Evolutionary conservation across 1,140 invertebrate genomes (phyloP).

Genomic region (Subanguina moxae): DNA sequence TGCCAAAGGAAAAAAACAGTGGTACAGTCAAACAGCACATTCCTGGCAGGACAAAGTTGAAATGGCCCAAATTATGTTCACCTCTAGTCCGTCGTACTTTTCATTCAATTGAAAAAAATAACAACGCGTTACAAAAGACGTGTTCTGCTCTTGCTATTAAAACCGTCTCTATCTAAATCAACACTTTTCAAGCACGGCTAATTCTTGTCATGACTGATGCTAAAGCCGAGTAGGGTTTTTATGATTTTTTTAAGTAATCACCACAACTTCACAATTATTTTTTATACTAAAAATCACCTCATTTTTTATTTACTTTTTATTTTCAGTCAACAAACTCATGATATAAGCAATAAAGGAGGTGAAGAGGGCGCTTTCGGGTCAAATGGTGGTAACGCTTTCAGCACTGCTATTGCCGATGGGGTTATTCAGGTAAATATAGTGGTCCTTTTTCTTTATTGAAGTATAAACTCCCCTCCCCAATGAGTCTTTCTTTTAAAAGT

Average conservation of each 20-base stretch:
- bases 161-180: conserved; percentile 3
- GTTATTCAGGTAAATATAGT: conserved; percentile 18
- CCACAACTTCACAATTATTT: no score
- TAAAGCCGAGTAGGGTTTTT: conserved; percentile 40
- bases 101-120: conserved; percentile 3
- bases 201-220: conserved; percentile 53
- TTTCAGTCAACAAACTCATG: no score
- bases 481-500: no score
- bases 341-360: neutral
- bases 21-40: conserved; percentile 8
- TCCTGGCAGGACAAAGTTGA: neutral
- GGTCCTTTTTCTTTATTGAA: neutral
- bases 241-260: neutral
- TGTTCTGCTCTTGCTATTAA: neutral
- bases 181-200: conserved; percentile 10
- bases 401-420: conserved; percentile 1
- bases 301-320: no score
- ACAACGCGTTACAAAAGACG: neutral
- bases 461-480: no score
- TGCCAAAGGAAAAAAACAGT: neutral
- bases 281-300: no score
- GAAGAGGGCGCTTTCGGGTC: neutral
- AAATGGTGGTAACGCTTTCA: neutral
- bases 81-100: neutral
- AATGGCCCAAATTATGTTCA: neutral